phyloP scores from a whole-genome alignment of 2,113 vertebrate genomes.

The Strix aluco region DNA sequence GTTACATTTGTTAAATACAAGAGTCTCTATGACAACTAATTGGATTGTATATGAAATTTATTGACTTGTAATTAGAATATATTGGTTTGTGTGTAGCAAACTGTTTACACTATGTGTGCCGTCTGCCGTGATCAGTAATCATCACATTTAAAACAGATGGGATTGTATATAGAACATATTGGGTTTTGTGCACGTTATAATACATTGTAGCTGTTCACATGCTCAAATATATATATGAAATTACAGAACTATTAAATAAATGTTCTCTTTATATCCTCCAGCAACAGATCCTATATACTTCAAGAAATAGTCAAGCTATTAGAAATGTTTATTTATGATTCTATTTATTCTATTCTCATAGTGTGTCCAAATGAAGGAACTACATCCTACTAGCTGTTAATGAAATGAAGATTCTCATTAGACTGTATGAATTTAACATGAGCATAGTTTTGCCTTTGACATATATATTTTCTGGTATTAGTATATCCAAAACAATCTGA shows the following conservation, averaged over 20 bases:
- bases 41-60: constrained; percentile 47
- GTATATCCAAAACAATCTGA: not conserved
- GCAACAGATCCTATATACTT: not conserved
- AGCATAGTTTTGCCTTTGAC: not conserved
- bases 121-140: constrained; percentile 1
- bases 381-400: not conserved
- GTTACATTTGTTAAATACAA: constrained; percentile 3
- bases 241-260: constrained; percentile 11
- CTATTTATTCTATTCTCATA: not conserved
- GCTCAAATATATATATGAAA: not conserved
- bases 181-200: not conserved
- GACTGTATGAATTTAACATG: not conserved
- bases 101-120: not conserved
- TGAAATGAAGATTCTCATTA: not conserved
- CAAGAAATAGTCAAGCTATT: not conserved
- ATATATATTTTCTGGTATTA: not conserved
- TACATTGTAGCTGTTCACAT: not conserved
- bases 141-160: constrained; percentile 30
- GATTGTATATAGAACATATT: not conserved
- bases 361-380: not conserved
- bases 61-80: constrained; percentile 43
- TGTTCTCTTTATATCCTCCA: not conserved
- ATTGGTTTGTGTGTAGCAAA: not conserved
- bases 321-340: constrained; percentile 17
- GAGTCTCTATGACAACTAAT: constrained; percentile 26